These are phyloP conservation scores for Operophtera brumata DNA, from an alignment of 2,888 invertebrate genomes.

Conservation along the genomic window DNA sequence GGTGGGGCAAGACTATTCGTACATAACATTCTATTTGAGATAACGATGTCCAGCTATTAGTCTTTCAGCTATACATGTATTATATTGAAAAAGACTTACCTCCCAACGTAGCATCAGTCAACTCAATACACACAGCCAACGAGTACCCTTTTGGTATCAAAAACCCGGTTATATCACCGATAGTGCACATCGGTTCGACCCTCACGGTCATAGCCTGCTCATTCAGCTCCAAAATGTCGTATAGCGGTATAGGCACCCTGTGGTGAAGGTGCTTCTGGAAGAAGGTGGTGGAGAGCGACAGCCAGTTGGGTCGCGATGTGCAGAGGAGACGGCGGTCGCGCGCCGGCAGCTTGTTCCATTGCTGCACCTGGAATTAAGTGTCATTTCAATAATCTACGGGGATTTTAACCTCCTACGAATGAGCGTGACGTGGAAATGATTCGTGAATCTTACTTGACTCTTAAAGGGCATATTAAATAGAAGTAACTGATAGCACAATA, in stretches of 20 bases:
- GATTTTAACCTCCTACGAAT: no score
- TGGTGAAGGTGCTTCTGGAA: slow-evolving; percentile 83
- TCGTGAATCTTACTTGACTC: no score
- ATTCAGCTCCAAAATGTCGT: slow-evolving; percentile 82
- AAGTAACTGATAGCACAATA: no score
- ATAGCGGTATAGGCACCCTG: slow-evolving; percentile 82
- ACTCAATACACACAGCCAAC: slow-evolving; percentile 84
- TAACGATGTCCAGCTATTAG: no score
- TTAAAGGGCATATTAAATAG: no score
- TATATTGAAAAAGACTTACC: slow-evolving; percentile 52
- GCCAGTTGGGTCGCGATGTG: slow-evolving; percentile 85
- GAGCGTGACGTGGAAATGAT: no score
- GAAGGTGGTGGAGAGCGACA: slow-evolving; percentile 84
- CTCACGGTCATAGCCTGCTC: slow-evolving; percentile 79
- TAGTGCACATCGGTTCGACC: slow-evolving; percentile 85
- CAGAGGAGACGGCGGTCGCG: slow-evolving; percentile 79
- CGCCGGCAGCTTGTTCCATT: slow-evolving; percentile 75
- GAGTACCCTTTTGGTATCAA: slow-evolving; percentile 84
- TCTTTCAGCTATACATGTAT: no score
- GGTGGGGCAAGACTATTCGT: no score
- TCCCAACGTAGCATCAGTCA: slow-evolving; percentile 85
- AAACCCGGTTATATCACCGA: slow-evolving; percentile 83
- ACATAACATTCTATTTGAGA: no score
- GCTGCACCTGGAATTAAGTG: slow-evolving; percentile 58
- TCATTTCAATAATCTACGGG: no score